These are phyloP conservation scores for Cyrtonyx montezumae DNA, from an alignment of 2,113 vertebrate genomes.

Conservation along the genomic window DNA sequence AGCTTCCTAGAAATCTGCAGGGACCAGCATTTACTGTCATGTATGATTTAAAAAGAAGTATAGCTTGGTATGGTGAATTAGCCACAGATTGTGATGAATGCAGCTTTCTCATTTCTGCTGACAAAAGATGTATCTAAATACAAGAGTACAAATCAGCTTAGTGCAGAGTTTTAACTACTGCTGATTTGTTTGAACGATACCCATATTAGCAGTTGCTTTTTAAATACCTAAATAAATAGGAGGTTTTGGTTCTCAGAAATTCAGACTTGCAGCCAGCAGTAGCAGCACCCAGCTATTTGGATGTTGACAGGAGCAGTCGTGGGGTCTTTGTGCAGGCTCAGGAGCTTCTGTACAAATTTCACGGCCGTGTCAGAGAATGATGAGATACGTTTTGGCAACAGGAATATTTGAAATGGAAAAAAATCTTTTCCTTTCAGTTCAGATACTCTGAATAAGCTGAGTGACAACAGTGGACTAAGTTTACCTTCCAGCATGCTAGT, in stretches of 20 bases:
- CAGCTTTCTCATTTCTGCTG: neutral
- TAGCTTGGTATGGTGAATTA: neutral
- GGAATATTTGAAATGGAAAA: neutral
- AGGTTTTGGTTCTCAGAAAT: neutral
- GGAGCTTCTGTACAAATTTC: neutral
- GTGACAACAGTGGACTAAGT: neutral
- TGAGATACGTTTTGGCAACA: neutral
- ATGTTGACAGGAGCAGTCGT: neutral
- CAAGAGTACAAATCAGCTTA: neutral
- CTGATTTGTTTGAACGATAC: neutral
- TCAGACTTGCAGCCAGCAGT: neutral
- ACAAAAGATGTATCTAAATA: neutral
- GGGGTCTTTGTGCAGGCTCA: neutral
- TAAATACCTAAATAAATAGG: neutral
- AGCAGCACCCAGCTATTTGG: neutral
- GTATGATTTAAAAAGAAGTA: neutral
- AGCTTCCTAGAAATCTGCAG: neutral
- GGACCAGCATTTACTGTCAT: neutral
- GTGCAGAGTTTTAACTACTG: neutral
- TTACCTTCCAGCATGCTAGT: rapidly evolving
- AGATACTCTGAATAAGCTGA: neutral
- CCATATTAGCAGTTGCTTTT: rapidly evolving
- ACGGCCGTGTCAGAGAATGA: rapidly evolving
- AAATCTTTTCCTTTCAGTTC: neutral
- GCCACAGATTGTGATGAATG: neutral